Evolutionary conservation across 2,113 vertebrate species (phyloP).

Genomic region (Oophaga pumilio): DNA sequence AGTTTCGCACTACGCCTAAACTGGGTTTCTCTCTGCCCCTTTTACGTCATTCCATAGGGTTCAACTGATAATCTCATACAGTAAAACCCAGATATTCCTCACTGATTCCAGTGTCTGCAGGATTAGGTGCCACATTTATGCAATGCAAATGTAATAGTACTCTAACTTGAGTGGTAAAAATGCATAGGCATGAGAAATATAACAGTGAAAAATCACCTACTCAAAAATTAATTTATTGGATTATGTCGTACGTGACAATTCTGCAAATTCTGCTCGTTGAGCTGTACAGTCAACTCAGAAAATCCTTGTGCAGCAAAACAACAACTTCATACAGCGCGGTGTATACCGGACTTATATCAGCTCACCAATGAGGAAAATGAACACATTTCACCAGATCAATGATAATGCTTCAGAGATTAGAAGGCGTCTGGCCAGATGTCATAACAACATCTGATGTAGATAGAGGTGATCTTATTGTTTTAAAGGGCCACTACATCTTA

Average conservation of each 20-base stretch:
- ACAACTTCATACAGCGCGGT: not conserved
- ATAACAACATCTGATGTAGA: not conserved
- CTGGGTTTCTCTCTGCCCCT: not conserved
- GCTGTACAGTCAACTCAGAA: not conserved
- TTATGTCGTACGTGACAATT: slow-evolving; percentile 39
- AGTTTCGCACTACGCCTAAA: not conserved
- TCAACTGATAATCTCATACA: not conserved
- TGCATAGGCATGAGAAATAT: slow-evolving; percentile 37
- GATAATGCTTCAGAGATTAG: not conserved
- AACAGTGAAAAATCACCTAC: slow-evolving; percentile 44
- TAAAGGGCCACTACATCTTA: not conserved
- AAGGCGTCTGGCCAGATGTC: not conserved
- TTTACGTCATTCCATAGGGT: not conserved
- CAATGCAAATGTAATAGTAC: slow-evolving; percentile 38
- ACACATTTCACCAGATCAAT: not conserved
- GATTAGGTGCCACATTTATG: not conserved
- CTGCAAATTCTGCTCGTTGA: not conserved
- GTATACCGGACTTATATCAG: not conserved
- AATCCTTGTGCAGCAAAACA: slow-evolving; percentile 15
- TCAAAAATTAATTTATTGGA: slow-evolving; percentile 50
- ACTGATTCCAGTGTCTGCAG: slow-evolving; percentile 2
- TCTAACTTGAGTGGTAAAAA: slow-evolving; percentile 8
- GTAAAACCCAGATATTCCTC: slow-evolving; percentile 9
- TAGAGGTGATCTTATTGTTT: not conserved
- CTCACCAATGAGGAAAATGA: not conserved